Evolutionary conservation across 2,797 vertebrate genomes (phyloP), one percentile per base, ranked within the genome.

Genomic region (Micropoecilia bifurca): DNA sequence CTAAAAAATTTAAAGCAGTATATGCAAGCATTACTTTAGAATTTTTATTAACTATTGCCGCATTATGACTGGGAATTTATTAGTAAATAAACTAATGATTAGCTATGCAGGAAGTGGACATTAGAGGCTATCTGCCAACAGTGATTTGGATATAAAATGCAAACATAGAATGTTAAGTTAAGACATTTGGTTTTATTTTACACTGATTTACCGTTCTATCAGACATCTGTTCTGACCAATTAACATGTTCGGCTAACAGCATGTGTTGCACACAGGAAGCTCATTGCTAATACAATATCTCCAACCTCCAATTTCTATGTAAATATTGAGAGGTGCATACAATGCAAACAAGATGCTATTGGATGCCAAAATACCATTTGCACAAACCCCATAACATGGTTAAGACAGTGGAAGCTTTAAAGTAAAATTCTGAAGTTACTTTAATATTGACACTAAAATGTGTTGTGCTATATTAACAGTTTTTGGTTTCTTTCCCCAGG

Each of bases 401-500:
- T 39, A 68, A 22, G 8, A 4, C 36, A 22, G 36, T 41, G 25
- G 20, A 68, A 68, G 36, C 3, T 9, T 14, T 71, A 4, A 45
- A n/a, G 22, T 1, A 50, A 43, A 45, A 43, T 69, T 36, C 39
- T 43, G 20, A 41, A 69, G 41, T 14, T 2, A 0, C 25, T 71
- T 71, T 45, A n/a, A 71, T n/a, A 45, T 41, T 14, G 36, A 69
- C 68, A 45, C 0, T 5, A 25, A 41, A 45, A 14, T 43, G 14
- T 13, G 12, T n/a, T 5, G 30, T 74, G 7, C 16, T 57, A n/a
- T 46, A 71, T 41, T 80, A 25, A 85, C 55, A 0, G 50, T 71
- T 36, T 69, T 25, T 79, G 16, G 84, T 81, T 89, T n/a, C 75
- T 50, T 47, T 73, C 72, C 22, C 13, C 82, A 97, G 97, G 97